A percentile compares a stretch with the other conserved stretches of the same genome.
phyloP scores from a whole-genome alignment of 2,888 invertebrate species.

The Mantis religiosa region DNA sequence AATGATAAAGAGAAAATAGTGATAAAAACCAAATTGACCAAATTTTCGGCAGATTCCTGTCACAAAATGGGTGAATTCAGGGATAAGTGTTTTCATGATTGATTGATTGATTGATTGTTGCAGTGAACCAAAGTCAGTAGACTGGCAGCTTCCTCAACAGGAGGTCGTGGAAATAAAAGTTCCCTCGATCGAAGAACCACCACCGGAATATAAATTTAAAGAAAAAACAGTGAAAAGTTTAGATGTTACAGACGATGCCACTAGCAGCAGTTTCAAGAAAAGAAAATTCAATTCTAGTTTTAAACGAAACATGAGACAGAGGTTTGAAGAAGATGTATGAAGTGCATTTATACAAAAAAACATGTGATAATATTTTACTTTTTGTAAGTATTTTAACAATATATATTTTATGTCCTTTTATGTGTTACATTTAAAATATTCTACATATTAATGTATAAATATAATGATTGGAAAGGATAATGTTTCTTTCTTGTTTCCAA shows the following conservation, averaged over 20 bases:
- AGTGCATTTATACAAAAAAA: neutral
- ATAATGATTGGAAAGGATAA: neutral
- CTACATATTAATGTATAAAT: neutral
- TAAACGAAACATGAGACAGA: constrained; percentile 61
- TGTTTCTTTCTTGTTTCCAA: too few species aligned
- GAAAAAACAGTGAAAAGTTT: constrained; percentile 40
- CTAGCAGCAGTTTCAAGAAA: constrained; percentile 59
- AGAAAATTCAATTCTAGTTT: constrained; percentile 55
- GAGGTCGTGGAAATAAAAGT: constrained; percentile 35
- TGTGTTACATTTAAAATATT: neutral
- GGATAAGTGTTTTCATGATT: too few species aligned
- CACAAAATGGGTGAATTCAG: too few species aligned
- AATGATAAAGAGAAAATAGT: too few species aligned
- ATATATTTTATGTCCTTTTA: neutral
- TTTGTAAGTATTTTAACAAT: neutral
- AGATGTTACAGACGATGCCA: constrained; percentile 42
- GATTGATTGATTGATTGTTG: neutral
- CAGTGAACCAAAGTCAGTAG: constrained; percentile 54
- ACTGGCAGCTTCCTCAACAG: constrained; percentile 66
- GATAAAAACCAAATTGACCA: too few species aligned
- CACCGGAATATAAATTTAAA: constrained; percentile 37
- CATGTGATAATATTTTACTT: neutral
- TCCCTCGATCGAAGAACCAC: constrained; percentile 34
- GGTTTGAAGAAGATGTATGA: constrained; percentile 54
- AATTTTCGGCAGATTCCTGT: too few species aligned